These are phyloP conservation scores for Apostichopus parvimensis DNA, from an alignment of 35 echinoderm and acorn worm species.

Conservation along the genomic window DNA sequence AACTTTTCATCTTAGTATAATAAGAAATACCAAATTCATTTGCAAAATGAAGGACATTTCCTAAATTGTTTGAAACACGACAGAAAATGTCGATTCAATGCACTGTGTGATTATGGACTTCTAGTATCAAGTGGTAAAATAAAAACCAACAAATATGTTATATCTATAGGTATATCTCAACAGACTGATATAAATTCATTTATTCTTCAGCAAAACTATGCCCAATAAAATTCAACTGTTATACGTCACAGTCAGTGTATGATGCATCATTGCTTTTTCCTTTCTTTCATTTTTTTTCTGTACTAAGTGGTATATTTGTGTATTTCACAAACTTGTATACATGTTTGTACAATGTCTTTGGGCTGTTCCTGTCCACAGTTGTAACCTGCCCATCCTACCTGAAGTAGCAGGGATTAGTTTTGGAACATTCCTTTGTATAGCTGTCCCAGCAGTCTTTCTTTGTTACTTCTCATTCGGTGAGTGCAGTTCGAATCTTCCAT, in stretches of 20 bases:
- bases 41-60: no score
- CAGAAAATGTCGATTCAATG: no score
- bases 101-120: no score
- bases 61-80: no score
- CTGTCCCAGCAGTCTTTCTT: constrained; percentile 9
- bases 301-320: not conserved
- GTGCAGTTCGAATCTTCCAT: not conserved
- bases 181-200: no score
- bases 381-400: not conserved
- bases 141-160: no score
- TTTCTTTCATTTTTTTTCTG: not conserved
- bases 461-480: constrained; percentile 38
- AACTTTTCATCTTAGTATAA: no score
- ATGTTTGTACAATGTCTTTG: not conserved
- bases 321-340: not conserved
- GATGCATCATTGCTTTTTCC: not conserved
- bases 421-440: constrained; percentile 44
- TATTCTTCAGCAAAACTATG: no score
- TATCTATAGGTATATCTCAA: no score
- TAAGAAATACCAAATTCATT: no score
- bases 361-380: not conserved
- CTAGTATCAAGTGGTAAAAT: no score
- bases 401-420: not conserved
- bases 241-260: no score
- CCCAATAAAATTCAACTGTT: not conserved